These are phyloP conservation scores for Pyrrhosoma nymphula DNA, from an alignment of 2,888 invertebrate genomes.

Conservation along the genomic window DNA sequence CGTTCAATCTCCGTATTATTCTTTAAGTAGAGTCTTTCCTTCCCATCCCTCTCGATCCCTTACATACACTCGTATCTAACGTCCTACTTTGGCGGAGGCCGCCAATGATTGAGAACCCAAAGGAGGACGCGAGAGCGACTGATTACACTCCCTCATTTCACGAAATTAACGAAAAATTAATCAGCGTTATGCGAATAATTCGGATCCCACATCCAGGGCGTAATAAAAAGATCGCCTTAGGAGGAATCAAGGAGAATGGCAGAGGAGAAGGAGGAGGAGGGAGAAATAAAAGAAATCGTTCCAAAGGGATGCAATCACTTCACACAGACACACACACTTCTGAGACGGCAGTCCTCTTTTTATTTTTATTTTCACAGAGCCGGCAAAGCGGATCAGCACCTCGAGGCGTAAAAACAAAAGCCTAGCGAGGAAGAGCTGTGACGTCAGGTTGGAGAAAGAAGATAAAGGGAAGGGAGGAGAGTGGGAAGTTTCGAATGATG, in stretches of 20 bases:
- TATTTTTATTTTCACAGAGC: background rate
- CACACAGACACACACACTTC: conserved; percentile 42
- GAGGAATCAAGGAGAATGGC: conserved; percentile 21
- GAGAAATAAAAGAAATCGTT: conserved; percentile 30
- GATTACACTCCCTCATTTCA: conserved; percentile 55
- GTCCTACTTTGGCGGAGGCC: background rate
- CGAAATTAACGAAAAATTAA: conserved; percentile 60
- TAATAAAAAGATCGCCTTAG: conserved; percentile 33
- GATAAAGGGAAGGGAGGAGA: background rate
- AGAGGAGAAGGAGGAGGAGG: background rate
- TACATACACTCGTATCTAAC: background rate
- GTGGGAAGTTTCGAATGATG: conserved; percentile 17
- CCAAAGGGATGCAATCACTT: conserved; percentile 48
- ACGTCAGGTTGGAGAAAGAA: background rate
- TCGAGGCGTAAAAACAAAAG: conserved; percentile 60
- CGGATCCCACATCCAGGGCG: conserved; percentile 12
- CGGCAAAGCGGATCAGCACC: conserved; percentile 56
- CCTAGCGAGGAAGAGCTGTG: background rate
- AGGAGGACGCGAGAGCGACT: background rate
- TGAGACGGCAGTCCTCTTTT: background rate
- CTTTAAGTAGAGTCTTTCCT: background rate
- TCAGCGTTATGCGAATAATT: conserved; percentile 54
- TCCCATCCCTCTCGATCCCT: background rate
- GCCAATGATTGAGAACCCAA: conserved; percentile 13
- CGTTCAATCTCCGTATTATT: background rate